These are phyloP conservation scores for Rhabdophis nuchalis DNA, from an alignment of 2,797 vertebrate genomes.

Conservation along the genomic window DNA sequence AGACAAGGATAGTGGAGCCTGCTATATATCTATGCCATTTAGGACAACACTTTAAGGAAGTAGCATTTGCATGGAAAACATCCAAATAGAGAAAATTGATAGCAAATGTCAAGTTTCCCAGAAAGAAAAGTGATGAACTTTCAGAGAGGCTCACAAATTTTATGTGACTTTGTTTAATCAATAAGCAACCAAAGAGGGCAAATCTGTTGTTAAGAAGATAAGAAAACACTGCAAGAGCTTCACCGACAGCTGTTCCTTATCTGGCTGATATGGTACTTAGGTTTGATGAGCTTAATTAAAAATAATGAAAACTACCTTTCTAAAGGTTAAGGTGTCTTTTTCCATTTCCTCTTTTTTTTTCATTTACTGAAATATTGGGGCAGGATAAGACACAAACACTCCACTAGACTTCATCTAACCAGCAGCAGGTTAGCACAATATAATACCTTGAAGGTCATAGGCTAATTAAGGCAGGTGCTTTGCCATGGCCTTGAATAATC, in stretches of 20 bases:
- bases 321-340: slow-evolving; percentile 14
- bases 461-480: slow-evolving; percentile 6
- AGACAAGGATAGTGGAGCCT: neutral
- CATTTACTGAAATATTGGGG: neutral
- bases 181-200: slow-evolving; percentile 26
- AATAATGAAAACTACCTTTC: slow-evolving; percentile 36
- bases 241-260: slow-evolving; percentile 29
- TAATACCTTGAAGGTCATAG: neutral
- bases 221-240: slow-evolving; percentile 16
- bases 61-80: neutral
- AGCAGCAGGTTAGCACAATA: slow-evolving; percentile 10
- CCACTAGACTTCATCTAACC: neutral
- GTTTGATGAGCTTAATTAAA: slow-evolving; percentile 34
- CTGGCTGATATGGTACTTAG: slow-evolving; percentile 24
- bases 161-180: slow-evolving; percentile 34
- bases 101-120: slow-evolving; percentile 11
- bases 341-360: neutral
- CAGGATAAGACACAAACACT: neutral
- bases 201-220: slow-evolving; percentile 41
- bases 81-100: neutral
- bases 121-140: neutral
- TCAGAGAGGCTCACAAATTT: slow-evolving; percentile 12
- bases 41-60: neutral
- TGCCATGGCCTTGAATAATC: neutral
- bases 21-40: neutral